Conservation (phyloP, 1,140 invertebrate species). For the Teleopsis dalmanni region DNA sequence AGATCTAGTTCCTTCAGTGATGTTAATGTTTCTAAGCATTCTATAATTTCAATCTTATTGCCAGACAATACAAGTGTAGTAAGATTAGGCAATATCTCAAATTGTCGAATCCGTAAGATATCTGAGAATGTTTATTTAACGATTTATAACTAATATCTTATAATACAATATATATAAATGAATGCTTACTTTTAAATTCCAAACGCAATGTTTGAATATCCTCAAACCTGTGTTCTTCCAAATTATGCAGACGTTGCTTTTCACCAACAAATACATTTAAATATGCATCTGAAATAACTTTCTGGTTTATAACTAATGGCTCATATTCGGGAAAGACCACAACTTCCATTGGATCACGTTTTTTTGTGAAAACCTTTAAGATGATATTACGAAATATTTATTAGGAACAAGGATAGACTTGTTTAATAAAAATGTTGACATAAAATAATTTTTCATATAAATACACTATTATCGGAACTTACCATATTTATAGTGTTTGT, state of each 20-base stretch:
- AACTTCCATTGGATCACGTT: too few relatives aligned
- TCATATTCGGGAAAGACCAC: constrained; percentile 42
- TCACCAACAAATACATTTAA: constrained; percentile 56
- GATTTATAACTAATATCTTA: too few relatives aligned
- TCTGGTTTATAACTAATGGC: constrained; percentile 61
- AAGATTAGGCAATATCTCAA: constrained; percentile 70
- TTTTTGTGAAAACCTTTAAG: too few relatives aligned
- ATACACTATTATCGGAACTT: too few relatives aligned
- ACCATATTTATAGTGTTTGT: too few relatives aligned
- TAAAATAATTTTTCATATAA: too few relatives aligned
- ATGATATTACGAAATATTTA: too few relatives aligned
- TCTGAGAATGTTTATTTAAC: constrained; percentile 48
- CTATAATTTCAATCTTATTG: constrained; percentile 89
- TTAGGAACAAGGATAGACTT: too few relatives aligned
- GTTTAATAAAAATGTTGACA: too few relatives aligned
- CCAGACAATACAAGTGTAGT: constrained; percentile 77
- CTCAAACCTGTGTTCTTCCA: constrained; percentile 58
- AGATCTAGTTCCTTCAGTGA: constrained; percentile 74
- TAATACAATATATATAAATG: too few relatives aligned
- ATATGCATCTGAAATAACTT: constrained; percentile 55
- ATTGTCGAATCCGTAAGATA: constrained; percentile 84
- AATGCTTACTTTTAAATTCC: constrained; percentile 57
- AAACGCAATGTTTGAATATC: constrained; percentile 55
- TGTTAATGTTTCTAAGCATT: constrained; percentile 71
- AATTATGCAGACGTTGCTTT: constrained; percentile 51